These are phyloP conservation scores for Mellilla xanthometata DNA, from an alignment of 2,888 invertebrate species.

Conservation along the genomic window DNA sequence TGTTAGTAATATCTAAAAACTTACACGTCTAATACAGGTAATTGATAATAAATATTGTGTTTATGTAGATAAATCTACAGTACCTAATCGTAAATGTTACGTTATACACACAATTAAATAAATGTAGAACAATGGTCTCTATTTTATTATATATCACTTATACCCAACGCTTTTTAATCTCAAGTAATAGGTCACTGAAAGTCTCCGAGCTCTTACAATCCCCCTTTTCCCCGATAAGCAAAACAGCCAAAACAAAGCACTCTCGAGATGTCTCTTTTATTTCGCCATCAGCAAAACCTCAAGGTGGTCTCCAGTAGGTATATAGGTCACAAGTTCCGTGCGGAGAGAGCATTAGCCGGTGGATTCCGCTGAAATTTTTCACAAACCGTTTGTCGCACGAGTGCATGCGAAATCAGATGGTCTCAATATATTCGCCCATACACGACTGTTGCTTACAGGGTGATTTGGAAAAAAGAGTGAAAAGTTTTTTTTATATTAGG, in stretches of 20 bases:
- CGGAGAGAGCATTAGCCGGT: slow-evolving; percentile 59
- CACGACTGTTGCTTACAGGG: slow-evolving; percentile 35
- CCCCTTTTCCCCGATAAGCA: neutral
- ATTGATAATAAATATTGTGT: too few species aligned
- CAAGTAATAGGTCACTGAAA: too few species aligned
- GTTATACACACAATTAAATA: too few species aligned
- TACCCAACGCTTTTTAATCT: too few species aligned
- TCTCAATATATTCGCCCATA: slow-evolving; percentile 57
- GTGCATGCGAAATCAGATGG: slow-evolving; percentile 61
- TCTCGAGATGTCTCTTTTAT: neutral
- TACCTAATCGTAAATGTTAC: too few species aligned
- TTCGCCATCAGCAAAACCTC: slow-evolving; percentile 17
- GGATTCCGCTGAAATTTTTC: slow-evolving; percentile 56
- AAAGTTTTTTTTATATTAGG: too few species aligned
- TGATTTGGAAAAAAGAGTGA: slow-evolving; percentile 26
- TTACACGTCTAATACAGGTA: too few species aligned
- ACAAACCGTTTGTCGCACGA: slow-evolving; percentile 55
- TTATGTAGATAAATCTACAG: too few species aligned
- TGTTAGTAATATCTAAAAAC: too few species aligned
- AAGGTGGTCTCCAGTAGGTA: slow-evolving; percentile 44
- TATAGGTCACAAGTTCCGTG: slow-evolving; percentile 47
- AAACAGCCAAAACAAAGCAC: neutral
- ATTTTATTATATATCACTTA: too few species aligned
- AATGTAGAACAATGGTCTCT: too few species aligned
- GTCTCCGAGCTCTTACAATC: too few species aligned